Evolutionary conservation across 2,113 vertebrate genomes (phyloP).

Genomic region (Scophthalmus maximus): DNA sequence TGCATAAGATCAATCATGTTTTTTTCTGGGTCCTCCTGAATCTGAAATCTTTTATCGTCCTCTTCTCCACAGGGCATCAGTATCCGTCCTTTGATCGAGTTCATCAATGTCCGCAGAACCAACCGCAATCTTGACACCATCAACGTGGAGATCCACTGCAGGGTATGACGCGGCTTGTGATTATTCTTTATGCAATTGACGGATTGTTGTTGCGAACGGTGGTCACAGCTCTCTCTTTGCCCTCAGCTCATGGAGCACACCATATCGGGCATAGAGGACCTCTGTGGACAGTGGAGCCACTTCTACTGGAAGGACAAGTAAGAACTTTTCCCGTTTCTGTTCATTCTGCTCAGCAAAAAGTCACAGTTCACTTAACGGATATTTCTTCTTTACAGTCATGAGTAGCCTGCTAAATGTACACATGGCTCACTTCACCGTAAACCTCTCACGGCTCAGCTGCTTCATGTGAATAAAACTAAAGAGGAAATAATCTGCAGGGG

Average conservation of each 20-base stretch:
- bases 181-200: neutral
- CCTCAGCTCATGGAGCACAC: slow-evolving; percentile 94
- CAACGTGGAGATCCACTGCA: slow-evolving; percentile 91
- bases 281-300: slow-evolving; percentile 98
- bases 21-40: neutral
- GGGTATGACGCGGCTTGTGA: slow-evolving; percentile 81
- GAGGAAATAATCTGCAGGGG: neutral
- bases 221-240: slow-evolving; percentile 3
- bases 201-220: neutral
- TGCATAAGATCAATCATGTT: no score
- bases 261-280: slow-evolving; percentile 94
- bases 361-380: no score
- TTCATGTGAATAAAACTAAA: neutral
- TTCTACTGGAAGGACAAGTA: slow-evolving; percentile 99
- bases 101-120: slow-evolving; percentile 93
- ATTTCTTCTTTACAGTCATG: no score
- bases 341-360: neutral
- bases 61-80: slow-evolving; percentile 88
- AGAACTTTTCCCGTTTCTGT: slow-evolving; percentile 44
- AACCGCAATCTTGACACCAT: slow-evolving; percentile 92
- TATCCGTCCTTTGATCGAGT: slow-evolving; percentile 94
- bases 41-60: neutral
- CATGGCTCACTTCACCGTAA: neutral
- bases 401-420: no score
- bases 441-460: neutral